Evolutionary conservation across 2,113 vertebrate genomes (phyloP).

Genomic region (Cathartes aura): DNA sequence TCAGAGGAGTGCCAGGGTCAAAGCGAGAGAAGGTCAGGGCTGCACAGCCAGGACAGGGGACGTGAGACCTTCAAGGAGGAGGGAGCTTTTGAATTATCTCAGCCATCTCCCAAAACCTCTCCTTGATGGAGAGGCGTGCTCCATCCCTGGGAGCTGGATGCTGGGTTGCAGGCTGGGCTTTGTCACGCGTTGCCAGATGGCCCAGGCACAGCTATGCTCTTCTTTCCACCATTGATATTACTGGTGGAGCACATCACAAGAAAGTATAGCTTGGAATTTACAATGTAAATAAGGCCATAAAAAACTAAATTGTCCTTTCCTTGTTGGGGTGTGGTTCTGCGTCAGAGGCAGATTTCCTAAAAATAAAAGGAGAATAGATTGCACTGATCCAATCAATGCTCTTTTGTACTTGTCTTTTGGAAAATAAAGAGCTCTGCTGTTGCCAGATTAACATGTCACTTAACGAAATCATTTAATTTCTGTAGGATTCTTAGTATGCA

Average conservation of each 20-base stretch:
- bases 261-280: not conserved
- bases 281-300: not conserved
- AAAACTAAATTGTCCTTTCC: not conserved
- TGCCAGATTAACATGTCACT: not conserved
- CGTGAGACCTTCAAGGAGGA: not conserved
- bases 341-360: not conserved
- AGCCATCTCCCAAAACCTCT: not conserved
- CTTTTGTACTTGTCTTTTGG: not conserved
- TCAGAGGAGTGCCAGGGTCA: not conserved
- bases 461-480: not conserved
- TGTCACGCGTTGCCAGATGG: accelerated
- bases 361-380: not conserved
- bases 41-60: not conserved
- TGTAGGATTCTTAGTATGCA: not conserved
- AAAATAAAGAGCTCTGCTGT: not conserved
- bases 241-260: not conserved
- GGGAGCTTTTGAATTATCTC: not conserved
- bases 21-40: not conserved
- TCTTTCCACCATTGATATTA: not conserved
- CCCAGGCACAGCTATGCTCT: not conserved
- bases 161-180: not conserved
- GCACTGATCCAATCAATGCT: not conserved
- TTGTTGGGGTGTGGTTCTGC: not conserved
- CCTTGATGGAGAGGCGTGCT: not conserved
- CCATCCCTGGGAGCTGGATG: not conserved